Evolutionary conservation across 2,113 vertebrate genomes (phyloP).

Genomic region (Gopherus flavomarginatus): DNA sequence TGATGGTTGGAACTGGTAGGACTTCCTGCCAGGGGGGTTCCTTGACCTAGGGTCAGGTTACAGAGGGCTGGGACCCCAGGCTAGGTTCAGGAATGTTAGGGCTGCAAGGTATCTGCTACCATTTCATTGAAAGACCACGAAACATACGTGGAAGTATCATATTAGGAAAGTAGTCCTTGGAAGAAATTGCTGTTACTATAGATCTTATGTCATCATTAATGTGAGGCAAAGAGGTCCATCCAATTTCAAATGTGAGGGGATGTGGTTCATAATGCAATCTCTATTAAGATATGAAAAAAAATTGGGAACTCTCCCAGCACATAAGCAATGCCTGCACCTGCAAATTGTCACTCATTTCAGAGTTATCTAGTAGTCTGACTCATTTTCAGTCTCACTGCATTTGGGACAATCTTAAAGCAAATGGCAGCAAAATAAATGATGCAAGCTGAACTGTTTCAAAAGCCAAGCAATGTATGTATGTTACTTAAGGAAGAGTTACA

Average conservation of each 20-base stretch:
- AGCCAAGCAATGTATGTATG: neutral
- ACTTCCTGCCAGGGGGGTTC: too few species aligned
- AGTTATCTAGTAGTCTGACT: neutral
- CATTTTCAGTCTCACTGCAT: neutral
- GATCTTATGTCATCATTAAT: rapidly evolving
- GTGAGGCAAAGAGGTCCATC: neutral
- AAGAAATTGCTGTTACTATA: too few species aligned
- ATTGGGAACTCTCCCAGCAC: neutral
- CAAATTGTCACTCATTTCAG: neutral
- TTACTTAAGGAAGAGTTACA: neutral
- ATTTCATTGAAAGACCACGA: too few species aligned
- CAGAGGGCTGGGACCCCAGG: too few species aligned
- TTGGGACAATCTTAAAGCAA: neutral
- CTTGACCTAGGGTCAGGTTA: too few species aligned
- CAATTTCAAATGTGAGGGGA: neutral
- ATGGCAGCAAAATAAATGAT: slow-evolving; percentile 10
- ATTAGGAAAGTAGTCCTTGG: too few species aligned
- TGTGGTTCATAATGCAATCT: rapidly evolving
- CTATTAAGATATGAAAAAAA: neutral
- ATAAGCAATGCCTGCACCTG: neutral
- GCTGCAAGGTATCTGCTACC: too few species aligned
- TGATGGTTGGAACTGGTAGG: too few species aligned
- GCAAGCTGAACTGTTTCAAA: neutral
- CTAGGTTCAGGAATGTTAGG: too few species aligned
- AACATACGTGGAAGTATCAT: too few species aligned